Evolutionary conservation across 64 coral and sea anemone genomes (phyloP).

Genomic region (Cladopsammia gracilis): DNA sequence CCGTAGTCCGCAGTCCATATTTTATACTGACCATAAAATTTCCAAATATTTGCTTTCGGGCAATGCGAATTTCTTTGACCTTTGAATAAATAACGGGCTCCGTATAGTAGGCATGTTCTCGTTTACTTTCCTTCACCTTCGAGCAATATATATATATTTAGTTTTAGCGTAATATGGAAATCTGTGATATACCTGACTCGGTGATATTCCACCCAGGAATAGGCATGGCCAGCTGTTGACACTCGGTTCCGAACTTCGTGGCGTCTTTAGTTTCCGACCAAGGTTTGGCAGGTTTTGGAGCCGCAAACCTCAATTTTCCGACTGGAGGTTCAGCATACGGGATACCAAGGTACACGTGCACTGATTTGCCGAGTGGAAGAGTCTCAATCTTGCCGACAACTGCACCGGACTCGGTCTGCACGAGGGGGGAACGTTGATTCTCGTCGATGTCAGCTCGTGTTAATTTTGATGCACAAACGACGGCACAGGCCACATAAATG

Average conservation of each 20-base stretch:
- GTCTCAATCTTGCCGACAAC: constrained; percentile 19
- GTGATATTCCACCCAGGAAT: neutral
- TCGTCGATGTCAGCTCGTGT: neutral
- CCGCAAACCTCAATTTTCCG: constrained; percentile 33
- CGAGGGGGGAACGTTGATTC: neutral
- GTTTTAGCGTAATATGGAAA: neutral
- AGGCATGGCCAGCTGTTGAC: neutral
- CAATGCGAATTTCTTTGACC: too few relatives aligned
- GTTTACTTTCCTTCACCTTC: neutral
- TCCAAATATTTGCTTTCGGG: too few relatives aligned
- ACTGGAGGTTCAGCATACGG: constrained; percentile 48
- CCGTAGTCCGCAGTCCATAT: too few relatives aligned
- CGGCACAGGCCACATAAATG: neutral
- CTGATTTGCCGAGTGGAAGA: constrained; percentile 21
- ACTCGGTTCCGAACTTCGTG: neutral
- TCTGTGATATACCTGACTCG: neutral
- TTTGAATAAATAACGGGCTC: too few relatives aligned
- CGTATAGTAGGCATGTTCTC: too few relatives aligned
- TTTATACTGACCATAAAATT: too few relatives aligned
- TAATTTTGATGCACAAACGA: neutral
- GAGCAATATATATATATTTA: neutral
- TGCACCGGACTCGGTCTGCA: constrained; percentile 29
- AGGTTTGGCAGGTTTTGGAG: constrained; percentile 12
- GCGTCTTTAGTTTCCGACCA: neutral
- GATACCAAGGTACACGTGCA: constrained; percentile 20